Evolutionary conservation across 92 coral and sea anemone genomes (phyloP).

Genomic region (Palythoa grandiflora): DNA sequence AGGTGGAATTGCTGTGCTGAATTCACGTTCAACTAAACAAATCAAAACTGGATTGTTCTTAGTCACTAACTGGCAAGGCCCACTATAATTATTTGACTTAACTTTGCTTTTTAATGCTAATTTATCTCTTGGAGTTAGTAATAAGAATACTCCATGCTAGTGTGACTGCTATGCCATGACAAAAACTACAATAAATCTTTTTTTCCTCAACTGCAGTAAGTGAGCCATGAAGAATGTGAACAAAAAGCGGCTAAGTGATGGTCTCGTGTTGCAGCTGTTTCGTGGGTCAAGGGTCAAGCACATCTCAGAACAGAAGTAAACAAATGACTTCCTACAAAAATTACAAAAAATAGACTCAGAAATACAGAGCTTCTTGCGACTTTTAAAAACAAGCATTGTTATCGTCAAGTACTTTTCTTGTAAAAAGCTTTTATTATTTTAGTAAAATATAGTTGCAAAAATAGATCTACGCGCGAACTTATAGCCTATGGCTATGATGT

Average conservation of each 20-base stretch:
- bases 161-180: neutral
- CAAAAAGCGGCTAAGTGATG: conserved; percentile 2
- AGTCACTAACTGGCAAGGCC: no score
- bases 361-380: conserved; percentile 4
- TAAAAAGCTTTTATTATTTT: neutral
- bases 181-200: conserved; percentile 36
- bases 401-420: neutral
- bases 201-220: conserved; percentile 48
- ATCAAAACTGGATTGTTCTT: no score
- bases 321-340: conserved; percentile 19
- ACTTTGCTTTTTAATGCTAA: conserved; percentile 29
- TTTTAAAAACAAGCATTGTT: conserved; percentile 18
- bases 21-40: no score
- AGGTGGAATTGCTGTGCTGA: no score
- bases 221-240: conserved; percentile 38
- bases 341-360: neutral
- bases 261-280: conserved; percentile 49
- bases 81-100: neutral
- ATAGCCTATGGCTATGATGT: no score
- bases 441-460: neutral
- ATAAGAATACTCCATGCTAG: conserved; percentile 28
- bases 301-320: conserved; percentile 8
- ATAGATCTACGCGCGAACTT: no score
- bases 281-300: conserved; percentile 35
- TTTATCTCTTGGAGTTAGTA: conserved; percentile 1